Base-by-base conservation (phyloP, 2,113 vertebrate genomes). In the Sus scrofa region DNA sequence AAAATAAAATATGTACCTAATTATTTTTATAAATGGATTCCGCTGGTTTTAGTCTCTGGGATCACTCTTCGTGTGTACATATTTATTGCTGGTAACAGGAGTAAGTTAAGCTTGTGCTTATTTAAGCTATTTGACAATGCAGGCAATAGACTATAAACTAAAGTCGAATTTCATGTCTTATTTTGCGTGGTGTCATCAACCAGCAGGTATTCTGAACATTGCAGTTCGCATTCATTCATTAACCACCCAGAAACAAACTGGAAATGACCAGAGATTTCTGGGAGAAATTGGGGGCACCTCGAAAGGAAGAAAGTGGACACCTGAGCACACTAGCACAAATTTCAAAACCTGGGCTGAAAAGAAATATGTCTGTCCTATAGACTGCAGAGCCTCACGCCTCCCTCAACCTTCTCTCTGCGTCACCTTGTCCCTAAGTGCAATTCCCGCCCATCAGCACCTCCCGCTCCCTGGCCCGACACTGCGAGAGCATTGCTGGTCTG, bases 21-120 rank as follows among this genome's bases (percentile, higher is more conserved):
- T 97, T 97, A 92, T 95, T 97, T 97, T 97, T 96, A 60, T 65
- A 97, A 94, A 82, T 60, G 71, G n/a, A 93, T 89, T 89, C 56
- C 92, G 84, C 67, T 94, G 24, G 77, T 89, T 96, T 92, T 92
- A 81, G 67, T 73, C 26, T 79, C 1, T 89, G 58, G 30, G 50
- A 68, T 89, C 37, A 89, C 32, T 83, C 34, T 74, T 90, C 14
- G 71, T 90, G 6, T 74, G 10, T 94, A 44, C 27, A 94, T n/a
- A 62, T 86, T 96, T 84, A 50, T 34, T 67, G 65, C 52, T 81
- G 44, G 20, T 75, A 22, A 75, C 62, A 44, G 79, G 67, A 68
- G 37, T 78, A 92, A 87, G 60, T 77, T 90, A 68, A 86, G 14
- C 27, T 82, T 94, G 22, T 88, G 39, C 81, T 96, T 87, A 12